phyloP scores from a whole-genome alignment of 2,113 vertebrate species.

The Hemichromis elongatus region DNA sequence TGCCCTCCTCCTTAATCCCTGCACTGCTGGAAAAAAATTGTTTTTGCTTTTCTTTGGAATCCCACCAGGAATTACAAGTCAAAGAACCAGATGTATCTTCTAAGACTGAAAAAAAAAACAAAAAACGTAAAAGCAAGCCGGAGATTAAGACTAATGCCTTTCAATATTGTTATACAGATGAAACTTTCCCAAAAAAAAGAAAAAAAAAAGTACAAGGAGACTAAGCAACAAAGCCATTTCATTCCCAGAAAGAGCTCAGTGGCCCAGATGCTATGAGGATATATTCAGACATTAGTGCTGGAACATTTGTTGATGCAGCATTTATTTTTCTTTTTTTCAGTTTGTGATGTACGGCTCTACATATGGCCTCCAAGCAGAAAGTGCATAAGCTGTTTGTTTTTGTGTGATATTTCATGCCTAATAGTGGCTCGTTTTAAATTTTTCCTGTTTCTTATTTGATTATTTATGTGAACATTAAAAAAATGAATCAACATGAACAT shows the following conservation, averaged over 20 bases:
- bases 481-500: not conserved
- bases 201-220: not conserved
- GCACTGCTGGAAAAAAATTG: conserved; percentile 44
- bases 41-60: conserved; percentile 60
- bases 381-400: not conserved
- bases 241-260: conserved; percentile 43
- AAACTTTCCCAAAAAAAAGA: conserved; percentile 33
- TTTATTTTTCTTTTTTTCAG: not conserved
- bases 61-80: conserved; percentile 56
- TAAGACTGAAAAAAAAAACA: conserved; percentile 19
- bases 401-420: not conserved
- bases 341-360: not conserved
- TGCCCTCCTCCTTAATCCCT: conserved; percentile 45
- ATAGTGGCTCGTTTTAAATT: not conserved
- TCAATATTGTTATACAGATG: conserved; percentile 67
- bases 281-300: conserved; percentile 11
- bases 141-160: conserved; percentile 63
- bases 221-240: conserved; percentile 17
- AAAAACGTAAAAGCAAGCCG: conserved; percentile 13
- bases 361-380: not conserved
- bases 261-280: conserved; percentile 38
- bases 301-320: conserved; percentile 25
- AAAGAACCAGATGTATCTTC: conserved; percentile 57
- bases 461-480: not conserved
- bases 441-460: not conserved